Evolutionary conservation across 2,797 vertebrate genomes (phyloP), one percentile per base, ranked within the genome.

Genomic region (Babyrousa celebensis): DNA sequence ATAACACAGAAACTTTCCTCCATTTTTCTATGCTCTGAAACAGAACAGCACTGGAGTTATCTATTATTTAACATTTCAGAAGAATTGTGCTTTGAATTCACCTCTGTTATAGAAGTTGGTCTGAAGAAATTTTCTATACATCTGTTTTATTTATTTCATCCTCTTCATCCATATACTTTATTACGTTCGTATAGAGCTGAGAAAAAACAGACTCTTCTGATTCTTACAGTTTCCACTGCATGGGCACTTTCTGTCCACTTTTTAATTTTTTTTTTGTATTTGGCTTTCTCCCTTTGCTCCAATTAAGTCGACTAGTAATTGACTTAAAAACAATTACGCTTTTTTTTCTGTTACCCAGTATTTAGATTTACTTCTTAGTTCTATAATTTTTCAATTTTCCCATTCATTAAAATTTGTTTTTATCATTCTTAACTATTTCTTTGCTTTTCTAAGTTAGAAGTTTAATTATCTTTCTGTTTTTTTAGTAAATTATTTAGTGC

Each of bases 291-390:
- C 6, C 11, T 94, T 83, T 71, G 72, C 60, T 67, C 5, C 90
- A 54, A 74, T 65, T n/a, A 89, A 89, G 11, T 77, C 68, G 88
- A 23, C 18, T 63, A 89, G 48, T 36, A 77, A 84, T 68, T 43
- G 36, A 36, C 36, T 36, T 36, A 36, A 36, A 36, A 36, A 36
- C 36, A 36, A 36, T 36, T 36, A 36, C 4, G 36, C 11, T 36
- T 43, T 80, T 48, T 65, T 48, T 15, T 12, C 48, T 5, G 15
- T 43, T 70, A 93, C n/a, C 18, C 56, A 72, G 18, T 7, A 27
- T 89, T 86, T 80, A 32, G 23, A 52, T 79, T 96, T 85, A 68
- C n/a, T 86, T 91, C 84, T 67, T 67, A 60, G 36, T 75, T 85
- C 18, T 71, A 17, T n/a, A 85, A 20, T 74, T 88, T 88, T 88